These are phyloP conservation scores for Xestoiulus laeticollis DNA, from an alignment of 2,888 invertebrate genomes.

Conservation along the genomic window DNA sequence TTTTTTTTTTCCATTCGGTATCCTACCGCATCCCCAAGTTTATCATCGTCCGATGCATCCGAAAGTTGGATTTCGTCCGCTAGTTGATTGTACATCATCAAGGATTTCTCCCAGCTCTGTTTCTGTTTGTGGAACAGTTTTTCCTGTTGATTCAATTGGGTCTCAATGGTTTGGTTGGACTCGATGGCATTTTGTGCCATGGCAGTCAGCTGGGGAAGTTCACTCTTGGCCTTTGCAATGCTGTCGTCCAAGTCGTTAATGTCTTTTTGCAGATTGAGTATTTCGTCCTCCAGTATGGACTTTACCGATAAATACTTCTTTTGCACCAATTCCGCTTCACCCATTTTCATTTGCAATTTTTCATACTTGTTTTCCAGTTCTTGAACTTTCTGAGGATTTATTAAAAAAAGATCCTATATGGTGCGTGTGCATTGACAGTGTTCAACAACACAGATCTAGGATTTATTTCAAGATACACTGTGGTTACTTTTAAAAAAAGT, in stretches of 20 bases:
- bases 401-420: not conserved
- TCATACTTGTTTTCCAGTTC: conserved; percentile 53
- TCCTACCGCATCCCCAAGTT: conserved; percentile 21
- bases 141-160: conserved; percentile 28
- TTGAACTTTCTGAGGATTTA: conserved; percentile 44
- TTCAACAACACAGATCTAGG: no score
- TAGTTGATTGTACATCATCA: conserved; percentile 47
- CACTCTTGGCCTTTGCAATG: conserved; percentile 41
- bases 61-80: conserved; percentile 34
- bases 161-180: conserved; percentile 42
- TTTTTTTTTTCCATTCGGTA: not conserved
- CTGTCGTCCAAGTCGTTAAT: conserved; percentile 34
- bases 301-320: conserved; percentile 47
- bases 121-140: conserved; percentile 49
- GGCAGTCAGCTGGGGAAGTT: conserved; percentile 25
- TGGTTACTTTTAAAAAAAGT: no score
- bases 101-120: conserved; percentile 43
- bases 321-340: conserved; percentile 50
- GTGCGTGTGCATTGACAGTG: no score
- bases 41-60: conserved; percentile 8
- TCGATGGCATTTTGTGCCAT: conserved; percentile 36
- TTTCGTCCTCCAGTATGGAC: conserved; percentile 40
- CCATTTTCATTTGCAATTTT: conserved; percentile 51
- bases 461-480: no score
- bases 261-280: conserved; percentile 49